Conservation (phyloP, 1,140 invertebrate species). For the Neodiprion virginianus region DNA sequence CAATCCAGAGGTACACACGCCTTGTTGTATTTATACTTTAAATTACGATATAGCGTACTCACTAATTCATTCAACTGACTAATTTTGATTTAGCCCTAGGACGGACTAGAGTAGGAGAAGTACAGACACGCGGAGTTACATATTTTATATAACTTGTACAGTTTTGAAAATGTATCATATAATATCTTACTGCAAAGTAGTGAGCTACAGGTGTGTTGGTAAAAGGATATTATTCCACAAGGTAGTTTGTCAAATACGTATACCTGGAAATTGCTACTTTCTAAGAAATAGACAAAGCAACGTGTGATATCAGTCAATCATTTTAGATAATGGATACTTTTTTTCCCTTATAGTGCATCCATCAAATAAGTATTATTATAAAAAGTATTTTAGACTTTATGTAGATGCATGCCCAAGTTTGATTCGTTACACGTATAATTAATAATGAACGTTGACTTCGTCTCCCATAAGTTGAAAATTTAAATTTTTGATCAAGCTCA, state of each 20-base stretch:
- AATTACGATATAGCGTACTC: conserved; percentile 19
- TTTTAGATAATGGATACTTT: too few species aligned
- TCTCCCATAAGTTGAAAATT: too few species aligned
- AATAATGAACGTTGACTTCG: too few species aligned
- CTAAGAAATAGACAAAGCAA: too few species aligned
- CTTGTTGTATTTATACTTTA: not conserved
- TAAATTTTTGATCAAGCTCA: too few species aligned
- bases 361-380: too few species aligned
- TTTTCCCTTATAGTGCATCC: too few species aligned
- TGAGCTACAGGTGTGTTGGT: not conserved
- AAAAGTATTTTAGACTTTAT: too few species aligned
- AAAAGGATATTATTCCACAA: not conserved
- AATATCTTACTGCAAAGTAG: not conserved
- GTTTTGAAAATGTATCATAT: not conserved
- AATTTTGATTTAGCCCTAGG: conserved; percentile 49
- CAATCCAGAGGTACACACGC: not conserved
- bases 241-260: not conserved
- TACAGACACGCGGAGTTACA: not conserved
- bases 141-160: not conserved
- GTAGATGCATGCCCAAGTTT: too few species aligned
- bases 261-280: too few species aligned
- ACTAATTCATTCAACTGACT: conserved; percentile 38
- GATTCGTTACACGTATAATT: too few species aligned
- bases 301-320: too few species aligned
- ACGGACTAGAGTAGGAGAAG: conserved; percentile 29